phyloP scores from a whole-genome alignment of 2,113 vertebrate species.

The Cebidichthys violaceus region DNA sequence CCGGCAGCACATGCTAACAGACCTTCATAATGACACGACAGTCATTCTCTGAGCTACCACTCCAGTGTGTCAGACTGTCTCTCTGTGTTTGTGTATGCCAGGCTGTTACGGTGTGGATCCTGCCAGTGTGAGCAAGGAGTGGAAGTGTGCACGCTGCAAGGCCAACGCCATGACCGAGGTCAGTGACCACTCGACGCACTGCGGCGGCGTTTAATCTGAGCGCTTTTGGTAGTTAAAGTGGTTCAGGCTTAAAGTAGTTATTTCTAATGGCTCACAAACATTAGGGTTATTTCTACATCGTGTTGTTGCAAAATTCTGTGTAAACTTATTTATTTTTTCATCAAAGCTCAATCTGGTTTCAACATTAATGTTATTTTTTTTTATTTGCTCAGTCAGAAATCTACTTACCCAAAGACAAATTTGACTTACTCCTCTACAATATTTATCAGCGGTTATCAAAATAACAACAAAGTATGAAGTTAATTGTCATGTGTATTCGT shows the following conservation, averaged over 20 bases:
- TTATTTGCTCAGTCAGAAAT: not conserved
- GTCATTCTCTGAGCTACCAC: not conserved
- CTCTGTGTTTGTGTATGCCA: constrained; percentile 58
- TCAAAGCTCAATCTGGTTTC: not conserved
- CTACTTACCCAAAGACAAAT: not conserved
- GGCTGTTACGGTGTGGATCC: constrained; percentile 95
- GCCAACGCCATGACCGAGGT: constrained; percentile 94
- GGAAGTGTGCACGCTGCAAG: constrained; percentile 94
- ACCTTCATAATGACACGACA: not conserved
- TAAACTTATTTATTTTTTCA: not conserved
- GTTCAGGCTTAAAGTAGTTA: not conserved
- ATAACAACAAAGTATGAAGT: not conserved
- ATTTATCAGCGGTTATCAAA: not conserved
- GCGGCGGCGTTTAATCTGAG: not conserved
- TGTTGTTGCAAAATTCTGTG: not conserved
- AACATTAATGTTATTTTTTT: not conserved
- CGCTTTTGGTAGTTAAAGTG: not conserved
- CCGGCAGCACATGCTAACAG: not conserved
- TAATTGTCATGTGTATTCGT: too few species aligned
- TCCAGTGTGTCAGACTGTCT: not conserved
- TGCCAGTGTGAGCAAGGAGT: constrained; percentile 88
- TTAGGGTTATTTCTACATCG: not conserved
- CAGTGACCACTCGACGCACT: constrained; percentile 35
- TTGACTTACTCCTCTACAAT: not conserved
- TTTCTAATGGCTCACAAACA: not conserved